phyloP scores from a whole-genome alignment of 2,888 invertebrate species.

The Colletes collaris region DNA sequence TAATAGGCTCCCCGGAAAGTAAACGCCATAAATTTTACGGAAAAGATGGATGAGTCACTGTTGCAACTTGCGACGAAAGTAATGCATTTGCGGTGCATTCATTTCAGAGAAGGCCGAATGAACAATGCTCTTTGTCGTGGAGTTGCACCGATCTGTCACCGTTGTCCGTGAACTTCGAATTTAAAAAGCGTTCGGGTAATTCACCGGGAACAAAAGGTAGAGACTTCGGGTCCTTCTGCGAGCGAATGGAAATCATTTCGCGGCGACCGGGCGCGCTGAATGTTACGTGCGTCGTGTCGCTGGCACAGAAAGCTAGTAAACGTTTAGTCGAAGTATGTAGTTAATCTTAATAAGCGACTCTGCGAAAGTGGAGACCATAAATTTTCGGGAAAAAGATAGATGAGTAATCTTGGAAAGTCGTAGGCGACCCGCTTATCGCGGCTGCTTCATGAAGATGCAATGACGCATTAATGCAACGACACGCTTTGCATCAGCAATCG shows the following conservation, averaged over 20 bases:
- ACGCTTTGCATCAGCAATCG: constrained; percentile 48
- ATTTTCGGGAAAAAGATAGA: constrained; percentile 48
- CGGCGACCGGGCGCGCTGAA: neutral
- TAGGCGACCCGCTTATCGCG: constrained; percentile 57
- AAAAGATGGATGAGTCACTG: constrained; percentile 30
- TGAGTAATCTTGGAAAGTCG: constrained; percentile 44
- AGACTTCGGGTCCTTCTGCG: too few relatives aligned
- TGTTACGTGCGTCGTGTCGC: neutral
- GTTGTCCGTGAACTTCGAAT: constrained; percentile 41
- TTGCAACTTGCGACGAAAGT: constrained; percentile 16
- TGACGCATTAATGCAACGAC: constrained; percentile 60
- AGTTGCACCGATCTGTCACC: constrained; percentile 38
- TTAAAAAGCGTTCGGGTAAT: neutral
- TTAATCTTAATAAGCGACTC: constrained; percentile 48
- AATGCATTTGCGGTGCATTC: constrained; percentile 31
- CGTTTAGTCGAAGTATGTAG: constrained; percentile 7
- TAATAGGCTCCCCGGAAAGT: constrained; percentile 16
- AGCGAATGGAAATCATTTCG: neutral
- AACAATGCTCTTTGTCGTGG: constrained; percentile 49
- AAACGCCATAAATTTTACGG: constrained; percentile 20
- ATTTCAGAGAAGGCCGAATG: constrained; percentile 25
- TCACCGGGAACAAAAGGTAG: neutral
- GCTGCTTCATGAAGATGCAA: constrained; percentile 58
- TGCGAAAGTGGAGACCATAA: constrained; percentile 45
- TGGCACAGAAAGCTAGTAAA: constrained; percentile 16